Evolutionary conservation across 1,140 invertebrate genomes (phyloP).

Genomic region (Drosophila quadrilineata): DNA sequence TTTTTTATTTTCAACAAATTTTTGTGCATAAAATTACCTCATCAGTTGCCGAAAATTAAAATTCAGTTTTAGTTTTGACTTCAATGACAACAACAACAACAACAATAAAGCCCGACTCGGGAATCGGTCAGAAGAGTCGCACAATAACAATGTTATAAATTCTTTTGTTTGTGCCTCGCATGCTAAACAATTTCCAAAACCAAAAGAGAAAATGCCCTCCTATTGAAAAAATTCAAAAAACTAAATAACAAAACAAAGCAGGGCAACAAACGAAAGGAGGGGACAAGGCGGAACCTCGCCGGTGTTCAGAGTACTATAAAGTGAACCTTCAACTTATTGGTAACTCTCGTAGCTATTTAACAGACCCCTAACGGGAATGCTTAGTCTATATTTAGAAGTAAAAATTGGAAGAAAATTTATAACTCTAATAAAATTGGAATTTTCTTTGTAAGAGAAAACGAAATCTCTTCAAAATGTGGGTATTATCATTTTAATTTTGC

Average conservation of each 20-base stretch:
- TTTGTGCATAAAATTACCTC: constrained; percentile 76
- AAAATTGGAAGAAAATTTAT: constrained; percentile 10
- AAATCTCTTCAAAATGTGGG: not conserved
- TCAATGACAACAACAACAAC: constrained; percentile 36
- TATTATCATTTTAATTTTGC: too few species aligned
- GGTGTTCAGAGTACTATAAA: too few species aligned
- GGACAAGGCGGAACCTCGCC: too few species aligned
- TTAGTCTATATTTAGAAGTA: constrained; percentile 14
- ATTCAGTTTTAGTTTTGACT: constrained; percentile 54
- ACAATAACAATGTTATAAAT: constrained; percentile 68
- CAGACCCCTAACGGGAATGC: constrained; percentile 25
- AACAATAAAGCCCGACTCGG: constrained; percentile 31
- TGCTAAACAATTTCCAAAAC: constrained; percentile 65
- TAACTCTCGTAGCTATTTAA: constrained; percentile 27
- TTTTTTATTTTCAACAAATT: constrained; percentile 32
- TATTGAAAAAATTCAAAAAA: constrained; percentile 40
- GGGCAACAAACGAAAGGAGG: not conserved
- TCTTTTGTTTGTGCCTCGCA: constrained; percentile 71
- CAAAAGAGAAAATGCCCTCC: constrained; percentile 42
- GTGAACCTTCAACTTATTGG: constrained; percentile 33
- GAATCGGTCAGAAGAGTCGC: constrained; percentile 32
- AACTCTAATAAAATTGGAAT: constrained; percentile 11
- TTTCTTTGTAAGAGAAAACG: not conserved
- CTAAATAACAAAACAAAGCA: not conserved
- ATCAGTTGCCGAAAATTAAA: constrained; percentile 67